Evolutionary conservation across 1,140 invertebrate species (phyloP), one percentile per base, ranked within the genome.

Genomic region (Thaumetopoea pityocampa): DNA sequence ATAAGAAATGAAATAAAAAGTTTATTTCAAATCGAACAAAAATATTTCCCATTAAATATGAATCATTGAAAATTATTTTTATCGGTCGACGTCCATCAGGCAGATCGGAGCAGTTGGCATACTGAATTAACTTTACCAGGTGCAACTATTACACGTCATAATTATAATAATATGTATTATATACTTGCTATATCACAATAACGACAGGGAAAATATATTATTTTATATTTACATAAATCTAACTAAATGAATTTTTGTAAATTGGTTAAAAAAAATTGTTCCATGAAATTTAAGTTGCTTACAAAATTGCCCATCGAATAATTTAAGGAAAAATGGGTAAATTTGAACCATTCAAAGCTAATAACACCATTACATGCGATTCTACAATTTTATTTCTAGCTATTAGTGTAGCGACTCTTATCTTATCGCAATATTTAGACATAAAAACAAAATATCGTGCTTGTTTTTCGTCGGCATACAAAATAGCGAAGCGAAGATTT

Each of bases 311-410:
- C 55, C 43, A 53, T 59, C 35, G 36, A 50, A 48, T 60, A 59
- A 70, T 69, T 63, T 57, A 58, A 65, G 61, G 78, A 78, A 53
- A 56, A 74, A 73, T 59, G 50, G 55, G 58, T 51, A 70, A 76
- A 71, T 59, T 78, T 67, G 48, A 66, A 67, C 43, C 42, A 51
- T 70, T 76, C 72, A 67, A 67, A 64, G 69, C 64, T 78, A 80
- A 81, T 80, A 72, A 67, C 73, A 68, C 64, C 61, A 52, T 78
- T 76, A 72, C 73, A 80, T 80, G 69, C 71, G 61, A 78, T 84
- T 69, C 64, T 68, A 78, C 69, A 77, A 84, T 78, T 84, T 81
- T 70, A 80, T 84, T 84, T 70, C 55, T 57, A 65, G 58, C 64
- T 78, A 76, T 71, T 72, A 78, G 57, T 63, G 61, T 65, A 58